Conservation (phyloP, 2,888 invertebrate species). For the Philereme vetulata region DNA sequence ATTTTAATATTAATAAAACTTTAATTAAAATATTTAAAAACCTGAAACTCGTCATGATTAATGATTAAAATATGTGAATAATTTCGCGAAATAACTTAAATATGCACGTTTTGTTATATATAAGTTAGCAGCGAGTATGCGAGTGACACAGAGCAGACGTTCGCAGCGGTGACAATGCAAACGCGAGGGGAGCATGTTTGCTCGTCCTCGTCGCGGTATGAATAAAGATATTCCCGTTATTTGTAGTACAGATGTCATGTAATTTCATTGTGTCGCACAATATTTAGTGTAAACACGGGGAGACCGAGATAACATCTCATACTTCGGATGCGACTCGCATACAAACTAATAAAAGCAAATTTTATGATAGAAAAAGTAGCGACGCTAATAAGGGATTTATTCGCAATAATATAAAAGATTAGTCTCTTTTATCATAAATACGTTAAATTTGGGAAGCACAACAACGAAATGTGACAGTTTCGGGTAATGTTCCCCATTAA, state of each 20-base stretch:
- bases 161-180: constrained; percentile 63
- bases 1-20: too few relatives aligned
- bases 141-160: constrained; percentile 76
- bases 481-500: constrained; percentile 24
- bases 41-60: too few relatives aligned
- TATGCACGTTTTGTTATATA: constrained; percentile 42
- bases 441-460: constrained; percentile 48
- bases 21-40: too few relatives aligned
- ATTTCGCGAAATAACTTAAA: constrained; percentile 11
- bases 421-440: constrained; percentile 60
- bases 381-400: constrained; percentile 74
- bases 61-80: too few relatives aligned
- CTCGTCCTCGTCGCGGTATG: constrained; percentile 68
- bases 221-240: constrained; percentile 84
- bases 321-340: constrained; percentile 66
- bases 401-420: constrained; percentile 71
- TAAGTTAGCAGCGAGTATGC: constrained; percentile 39
- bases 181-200: constrained; percentile 75
- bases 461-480: constrained; percentile 39
- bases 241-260: constrained; percentile 84
- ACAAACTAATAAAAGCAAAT: constrained; percentile 66
- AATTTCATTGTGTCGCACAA: constrained; percentile 82
- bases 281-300: constrained; percentile 83
- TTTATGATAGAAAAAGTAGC: constrained; percentile 65
- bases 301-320: constrained; percentile 77